phyloP scores from a whole-genome alignment of 2,113 vertebrate species.

The Grus americana region DNA sequence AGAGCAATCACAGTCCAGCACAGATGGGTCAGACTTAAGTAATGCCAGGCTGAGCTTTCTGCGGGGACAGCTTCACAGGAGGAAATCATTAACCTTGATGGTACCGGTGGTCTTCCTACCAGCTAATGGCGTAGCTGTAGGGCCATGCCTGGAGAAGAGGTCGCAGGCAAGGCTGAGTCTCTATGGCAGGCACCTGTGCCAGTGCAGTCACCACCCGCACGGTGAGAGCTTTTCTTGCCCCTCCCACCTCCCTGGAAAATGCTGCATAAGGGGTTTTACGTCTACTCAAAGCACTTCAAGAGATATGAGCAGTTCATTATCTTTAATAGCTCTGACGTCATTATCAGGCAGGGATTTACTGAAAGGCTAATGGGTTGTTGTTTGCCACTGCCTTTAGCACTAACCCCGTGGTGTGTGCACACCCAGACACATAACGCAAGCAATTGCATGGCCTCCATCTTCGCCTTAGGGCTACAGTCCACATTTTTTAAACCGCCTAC shows the following conservation, averaged over 20 bases:
- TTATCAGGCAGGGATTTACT: background rate
- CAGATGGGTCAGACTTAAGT: background rate
- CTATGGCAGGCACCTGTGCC: fast-evolving
- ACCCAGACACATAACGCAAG: fast-evolving
- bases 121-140: background rate
- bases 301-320: background rate
- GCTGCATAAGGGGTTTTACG: background rate
- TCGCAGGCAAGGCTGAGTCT: background rate
- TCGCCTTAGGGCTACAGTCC: background rate
- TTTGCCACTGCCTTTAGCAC: background rate
- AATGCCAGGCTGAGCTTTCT: background rate
- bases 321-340: conserved; percentile 2
- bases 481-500: background rate
- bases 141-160: background rate
- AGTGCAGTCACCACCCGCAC: fast-evolving
- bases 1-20: fast-evolving
- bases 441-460: background rate
- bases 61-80: background rate
- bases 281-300: background rate
- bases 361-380: background rate
- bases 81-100: background rate
- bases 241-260: background rate
- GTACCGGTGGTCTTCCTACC: background rate
- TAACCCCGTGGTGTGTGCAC: background rate
- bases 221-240: background rate